These are phyloP conservation scores for Tinamus guttatus DNA, from an alignment of 2,113 vertebrate genomes.

Conservation along the genomic window DNA sequence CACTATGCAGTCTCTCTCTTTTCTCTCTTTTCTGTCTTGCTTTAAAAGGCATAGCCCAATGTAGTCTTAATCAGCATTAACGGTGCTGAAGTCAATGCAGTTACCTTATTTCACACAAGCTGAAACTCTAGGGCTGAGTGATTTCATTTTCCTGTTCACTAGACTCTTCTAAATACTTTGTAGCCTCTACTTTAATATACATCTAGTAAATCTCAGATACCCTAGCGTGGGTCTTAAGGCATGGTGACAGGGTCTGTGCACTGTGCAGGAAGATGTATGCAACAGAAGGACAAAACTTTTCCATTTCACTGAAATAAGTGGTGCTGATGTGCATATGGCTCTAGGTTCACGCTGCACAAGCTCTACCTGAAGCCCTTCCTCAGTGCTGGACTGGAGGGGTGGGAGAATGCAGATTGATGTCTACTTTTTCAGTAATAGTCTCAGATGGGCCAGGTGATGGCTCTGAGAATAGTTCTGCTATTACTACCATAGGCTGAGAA, in stretches of 20 bases:
- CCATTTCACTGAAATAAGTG: not conserved
- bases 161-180: not conserved
- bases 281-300: not conserved
- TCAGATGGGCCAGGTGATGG: not conserved
- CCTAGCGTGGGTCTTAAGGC: fast-evolving
- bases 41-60: not conserved
- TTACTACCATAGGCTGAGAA: not conserved
- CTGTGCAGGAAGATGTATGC: not conserved
- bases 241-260: fast-evolving
- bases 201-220: not conserved
- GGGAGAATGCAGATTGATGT: not conserved
- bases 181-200: not conserved
- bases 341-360: not conserved
- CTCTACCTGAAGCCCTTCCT: not conserved
- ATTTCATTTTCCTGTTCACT: not conserved
- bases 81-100: not conserved
- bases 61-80: not conserved
- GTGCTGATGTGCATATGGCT: not conserved
- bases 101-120: not conserved
- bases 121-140: not conserved
- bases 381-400: fast-evolving
- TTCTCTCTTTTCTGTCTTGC: not conserved
- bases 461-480: not conserved
- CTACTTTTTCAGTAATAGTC: not conserved
- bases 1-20: not conserved